Percentiles rank a stretch among this genome's conserved stretches.
Conservation (phyloP, 2,113 vertebrate species). For the Balaeniceps rex region DNA sequence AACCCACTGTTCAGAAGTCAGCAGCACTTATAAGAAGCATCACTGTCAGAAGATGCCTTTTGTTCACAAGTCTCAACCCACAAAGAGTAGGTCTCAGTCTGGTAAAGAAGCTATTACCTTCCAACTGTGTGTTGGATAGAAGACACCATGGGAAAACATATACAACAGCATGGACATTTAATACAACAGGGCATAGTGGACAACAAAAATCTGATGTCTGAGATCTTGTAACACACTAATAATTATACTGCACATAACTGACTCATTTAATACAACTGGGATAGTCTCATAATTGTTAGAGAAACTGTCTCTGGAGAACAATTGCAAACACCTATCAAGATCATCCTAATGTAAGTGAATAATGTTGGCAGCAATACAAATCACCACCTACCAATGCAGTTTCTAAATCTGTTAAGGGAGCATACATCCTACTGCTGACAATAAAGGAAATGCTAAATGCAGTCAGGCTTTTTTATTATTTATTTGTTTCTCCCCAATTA, state of each 20-base stretch:
- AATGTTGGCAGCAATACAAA: neutral
- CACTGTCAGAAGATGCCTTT: neutral
- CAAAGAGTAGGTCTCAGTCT: neutral
- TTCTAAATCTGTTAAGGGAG: neutral
- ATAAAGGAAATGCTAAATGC: neutral
- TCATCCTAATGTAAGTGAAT: neutral
- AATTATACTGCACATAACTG: neutral
- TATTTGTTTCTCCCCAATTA: slow-evolving; percentile 35
- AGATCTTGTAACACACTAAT: neutral
- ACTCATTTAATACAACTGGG: neutral
- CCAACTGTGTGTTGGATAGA: fast-evolving
- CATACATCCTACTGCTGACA: neutral
- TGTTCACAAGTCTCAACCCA: neutral
- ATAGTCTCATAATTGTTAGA: neutral
- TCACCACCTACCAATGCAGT: neutral
- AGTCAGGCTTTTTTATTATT: neutral
- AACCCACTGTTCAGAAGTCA: neutral
- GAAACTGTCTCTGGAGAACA: neutral
- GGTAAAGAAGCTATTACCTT: neutral
- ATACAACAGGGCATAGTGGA: too few species aligned
- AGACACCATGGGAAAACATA: neutral
- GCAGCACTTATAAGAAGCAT: neutral
- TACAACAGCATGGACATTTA: neutral
- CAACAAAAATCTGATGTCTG: neutral
- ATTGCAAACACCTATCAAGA: neutral